Percentiles rank a stretch among this genome's conserved stretches.
Conservation (phyloP, 2,797 vertebrate species). For the Silurus lanzhouensis region DNA sequence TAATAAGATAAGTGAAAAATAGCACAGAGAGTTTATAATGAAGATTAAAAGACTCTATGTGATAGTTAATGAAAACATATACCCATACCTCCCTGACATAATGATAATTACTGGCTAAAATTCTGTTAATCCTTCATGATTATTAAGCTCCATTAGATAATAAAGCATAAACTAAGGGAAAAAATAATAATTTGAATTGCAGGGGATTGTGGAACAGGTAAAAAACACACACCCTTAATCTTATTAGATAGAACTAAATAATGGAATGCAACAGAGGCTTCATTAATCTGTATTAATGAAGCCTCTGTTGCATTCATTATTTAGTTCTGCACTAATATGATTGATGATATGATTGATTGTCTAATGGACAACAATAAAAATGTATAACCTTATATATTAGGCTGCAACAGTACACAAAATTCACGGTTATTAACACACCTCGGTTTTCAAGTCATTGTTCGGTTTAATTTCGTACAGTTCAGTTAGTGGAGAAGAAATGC, state of each 20-base stretch:
- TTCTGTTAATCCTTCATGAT: slow-evolving; percentile 80
- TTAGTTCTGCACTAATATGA: too few relatives aligned
- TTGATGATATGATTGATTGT: too few relatives aligned
- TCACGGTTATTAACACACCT: too few relatives aligned
- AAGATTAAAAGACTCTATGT: slow-evolving; percentile 74
- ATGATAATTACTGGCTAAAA: slow-evolving; percentile 73
- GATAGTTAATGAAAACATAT: slow-evolving; percentile 77
- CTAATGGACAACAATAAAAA: too few relatives aligned
- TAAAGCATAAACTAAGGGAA: slow-evolving; percentile 64
- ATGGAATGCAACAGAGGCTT: slow-evolving; percentile 55
- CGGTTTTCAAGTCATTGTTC: too few relatives aligned
- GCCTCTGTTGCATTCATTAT: too few relatives aligned
- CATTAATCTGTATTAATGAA: too few relatives aligned
- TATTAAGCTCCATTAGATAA: slow-evolving; percentile 80
- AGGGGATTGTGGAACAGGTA: slow-evolving; percentile 61
- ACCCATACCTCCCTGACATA: slow-evolving; percentile 69
- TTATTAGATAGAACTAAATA: slow-evolving; percentile 60
- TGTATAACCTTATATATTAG: too few relatives aligned
- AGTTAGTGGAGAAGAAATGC: too few relatives aligned
- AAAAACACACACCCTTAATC: slow-evolving; percentile 55
- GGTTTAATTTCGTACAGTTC: too few relatives aligned
- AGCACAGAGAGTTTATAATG: slow-evolving; percentile 67
- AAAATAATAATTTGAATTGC: slow-evolving; percentile 55
- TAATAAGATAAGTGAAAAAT: slow-evolving; percentile 75
- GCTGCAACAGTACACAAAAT: too few relatives aligned